A percentile compares a stretch with the other conserved stretches of the same genome.
phyloP scores from a whole-genome alignment of 2,113 vertebrate genomes.

The Microcebus murinus region DNA sequence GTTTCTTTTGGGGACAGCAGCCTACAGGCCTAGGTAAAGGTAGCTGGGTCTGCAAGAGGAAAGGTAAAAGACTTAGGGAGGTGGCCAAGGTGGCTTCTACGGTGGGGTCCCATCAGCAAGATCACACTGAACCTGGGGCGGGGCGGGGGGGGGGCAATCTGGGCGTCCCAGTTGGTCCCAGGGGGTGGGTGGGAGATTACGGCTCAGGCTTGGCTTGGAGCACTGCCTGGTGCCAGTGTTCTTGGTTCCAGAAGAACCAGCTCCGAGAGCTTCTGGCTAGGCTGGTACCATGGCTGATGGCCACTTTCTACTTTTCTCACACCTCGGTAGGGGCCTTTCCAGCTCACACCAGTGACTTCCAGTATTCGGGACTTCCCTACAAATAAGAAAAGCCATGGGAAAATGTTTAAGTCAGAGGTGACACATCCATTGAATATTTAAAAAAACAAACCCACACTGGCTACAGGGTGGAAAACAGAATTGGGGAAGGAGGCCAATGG shows the following conservation, averaged over 20 bases:
- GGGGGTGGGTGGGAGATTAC: fast-evolving
- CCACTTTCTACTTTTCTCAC: background rate
- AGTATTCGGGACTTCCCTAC: background rate
- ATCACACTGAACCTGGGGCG: background rate
- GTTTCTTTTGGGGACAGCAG: background rate
- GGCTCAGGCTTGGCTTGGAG: background rate
- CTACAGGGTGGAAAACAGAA: background rate
- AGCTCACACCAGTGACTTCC: background rate
- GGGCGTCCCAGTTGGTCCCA: background rate
- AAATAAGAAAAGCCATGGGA: background rate
- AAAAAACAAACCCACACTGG: background rate
- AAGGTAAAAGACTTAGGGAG: background rate
- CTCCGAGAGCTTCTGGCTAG: background rate
- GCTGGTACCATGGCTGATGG: fast-evolving
- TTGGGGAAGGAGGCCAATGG: background rate
- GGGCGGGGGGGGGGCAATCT: too few species aligned
- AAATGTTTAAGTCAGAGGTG: background rate
- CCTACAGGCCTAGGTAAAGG: background rate
- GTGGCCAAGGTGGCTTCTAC: background rate
- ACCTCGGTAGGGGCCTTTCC: background rate
- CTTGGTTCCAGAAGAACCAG: background rate
- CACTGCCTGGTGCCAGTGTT: background rate
- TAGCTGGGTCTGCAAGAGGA: background rate
- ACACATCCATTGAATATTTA: background rate
- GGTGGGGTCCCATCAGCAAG: fast-evolving